Evolutionary conservation across 2,113 vertebrate species (phyloP).

Genomic region (Syngnathoides biaculeatus): DNA sequence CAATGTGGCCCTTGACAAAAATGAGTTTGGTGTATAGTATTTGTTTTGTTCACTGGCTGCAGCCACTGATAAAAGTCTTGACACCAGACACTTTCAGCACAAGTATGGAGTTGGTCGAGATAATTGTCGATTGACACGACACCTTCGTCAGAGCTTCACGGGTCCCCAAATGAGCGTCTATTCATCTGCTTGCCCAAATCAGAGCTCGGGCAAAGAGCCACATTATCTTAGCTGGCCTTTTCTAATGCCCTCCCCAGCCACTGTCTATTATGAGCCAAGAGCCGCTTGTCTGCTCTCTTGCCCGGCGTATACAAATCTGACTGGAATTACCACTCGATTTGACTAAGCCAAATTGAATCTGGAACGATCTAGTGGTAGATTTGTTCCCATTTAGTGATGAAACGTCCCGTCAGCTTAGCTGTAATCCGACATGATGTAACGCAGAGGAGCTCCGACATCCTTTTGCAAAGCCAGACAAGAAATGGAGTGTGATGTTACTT

Average conservation of each 20-base stretch:
- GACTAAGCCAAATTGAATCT: slow-evolving; percentile 14
- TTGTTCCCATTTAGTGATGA: slow-evolving; percentile 12
- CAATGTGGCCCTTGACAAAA: no score
- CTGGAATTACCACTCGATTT: slow-evolving; percentile 32
- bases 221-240: slow-evolving; percentile 69
- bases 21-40: slow-evolving; percentile 22
- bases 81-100: slow-evolving; percentile 64
- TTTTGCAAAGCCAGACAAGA: neutral
- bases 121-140: slow-evolving; percentile 69
- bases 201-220: slow-evolving; percentile 59
- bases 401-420: neutral
- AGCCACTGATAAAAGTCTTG: slow-evolving; percentile 65
- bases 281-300: slow-evolving; percentile 47
- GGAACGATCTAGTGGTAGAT: neutral
- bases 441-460: neutral
- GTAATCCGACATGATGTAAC: slow-evolving; percentile 5
- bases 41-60: slow-evolving; percentile 15
- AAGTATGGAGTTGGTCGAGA: slow-evolving; percentile 64
- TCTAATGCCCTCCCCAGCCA: slow-evolving; percentile 62
- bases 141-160: slow-evolving; percentile 57
- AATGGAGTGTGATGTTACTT: neutral
- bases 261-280: slow-evolving; percentile 54
- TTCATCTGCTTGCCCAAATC: slow-evolving; percentile 68
- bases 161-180: slow-evolving; percentile 59
- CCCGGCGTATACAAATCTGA: slow-evolving; percentile 43